A percentile compares a stretch with the other conserved stretches of the same genome.
Conservation (phyloP, 2,888 invertebrate species). For the Limnephilus rhombicus region DNA sequence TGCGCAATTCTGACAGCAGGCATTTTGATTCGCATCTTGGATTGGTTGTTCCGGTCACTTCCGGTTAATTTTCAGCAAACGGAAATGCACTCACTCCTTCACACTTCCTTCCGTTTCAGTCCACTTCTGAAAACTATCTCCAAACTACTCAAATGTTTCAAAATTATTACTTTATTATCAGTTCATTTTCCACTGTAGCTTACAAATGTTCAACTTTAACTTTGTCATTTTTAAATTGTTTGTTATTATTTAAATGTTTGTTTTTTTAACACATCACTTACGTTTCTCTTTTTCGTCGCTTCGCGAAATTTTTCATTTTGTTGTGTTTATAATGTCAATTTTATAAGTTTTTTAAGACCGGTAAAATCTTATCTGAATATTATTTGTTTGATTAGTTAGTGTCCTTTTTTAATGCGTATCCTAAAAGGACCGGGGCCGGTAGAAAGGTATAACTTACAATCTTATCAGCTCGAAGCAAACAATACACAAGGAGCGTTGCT, state of each 20-base stretch:
- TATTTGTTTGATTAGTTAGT: not conserved
- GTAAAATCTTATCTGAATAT: not conserved
- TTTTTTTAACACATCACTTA: not conserved
- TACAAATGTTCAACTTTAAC: conserved; percentile 10
- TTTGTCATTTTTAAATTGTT: conserved; percentile 19
- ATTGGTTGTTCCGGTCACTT: conserved; percentile 65
- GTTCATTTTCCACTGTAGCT: not conserved
- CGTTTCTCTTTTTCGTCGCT: conserved; percentile 49
- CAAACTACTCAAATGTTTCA: not conserved
- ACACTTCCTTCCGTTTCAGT: conserved; percentile 17
- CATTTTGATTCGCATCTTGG: conserved; percentile 98
- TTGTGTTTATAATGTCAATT: not conserved
- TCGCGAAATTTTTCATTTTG: conserved; percentile 47
- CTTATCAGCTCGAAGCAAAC: conserved; percentile 21
- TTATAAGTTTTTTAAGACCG: not conserved
- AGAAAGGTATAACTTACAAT: not conserved
- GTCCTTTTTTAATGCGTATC: not conserved
- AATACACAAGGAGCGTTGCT: conserved; percentile 40
- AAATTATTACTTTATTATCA: not conserved
- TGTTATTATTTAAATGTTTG: conserved; percentile 11
- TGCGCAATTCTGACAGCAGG: conserved; percentile 97
- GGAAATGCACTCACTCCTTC: conserved; percentile 33
- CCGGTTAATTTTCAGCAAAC: conserved; percentile 52
- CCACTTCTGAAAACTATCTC: conserved; percentile 39
- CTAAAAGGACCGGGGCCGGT: not conserved